These are phyloP conservation scores for Chrysopilus asiliformis DNA, from an alignment of 2,888 invertebrate species.

Conservation along the genomic window DNA sequence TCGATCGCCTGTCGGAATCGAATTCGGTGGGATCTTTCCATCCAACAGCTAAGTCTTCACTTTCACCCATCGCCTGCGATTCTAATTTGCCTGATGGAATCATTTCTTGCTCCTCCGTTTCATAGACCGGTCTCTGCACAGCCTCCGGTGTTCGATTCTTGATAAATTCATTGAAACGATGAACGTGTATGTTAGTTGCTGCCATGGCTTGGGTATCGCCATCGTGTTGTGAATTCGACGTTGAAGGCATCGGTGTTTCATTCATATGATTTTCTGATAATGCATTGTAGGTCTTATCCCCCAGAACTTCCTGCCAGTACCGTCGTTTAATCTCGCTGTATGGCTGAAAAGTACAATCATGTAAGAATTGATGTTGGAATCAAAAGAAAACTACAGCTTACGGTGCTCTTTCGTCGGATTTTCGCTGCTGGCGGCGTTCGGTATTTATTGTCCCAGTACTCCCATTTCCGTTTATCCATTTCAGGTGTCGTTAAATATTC, in stretches of 20 bases:
- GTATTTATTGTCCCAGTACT: slow-evolving; percentile 7
- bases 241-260: slow-evolving; percentile 21
- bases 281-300: slow-evolving; percentile 10
- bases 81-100: slow-evolving; percentile 5
- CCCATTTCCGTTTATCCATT: slow-evolving; percentile 23
- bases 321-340: slow-evolving; percentile 13
- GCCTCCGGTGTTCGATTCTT: slow-evolving; percentile 24
- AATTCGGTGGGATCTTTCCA: slow-evolving; percentile 51
- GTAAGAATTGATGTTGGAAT: background rate
- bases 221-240: background rate
- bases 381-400: slow-evolving; percentile 1
- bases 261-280: slow-evolving; percentile 5
- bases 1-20: slow-evolving; percentile 19
- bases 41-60: slow-evolving; percentile 52
- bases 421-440: slow-evolving; percentile 5
- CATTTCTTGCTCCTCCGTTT: slow-evolving; percentile 18
- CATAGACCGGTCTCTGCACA: slow-evolving; percentile 11
- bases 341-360: slow-evolving; percentile 6
- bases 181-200: slow-evolving; percentile 14
- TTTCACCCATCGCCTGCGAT: slow-evolving; percentile 16
- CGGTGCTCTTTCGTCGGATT: slow-evolving; percentile 6
- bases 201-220: slow-evolving; percentile 2
- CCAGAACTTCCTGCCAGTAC: slow-evolving; percentile 14
- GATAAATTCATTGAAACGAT: slow-evolving; percentile 30
- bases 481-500: slow-evolving; percentile 32